These are phyloP conservation scores for Phenacoccus solenopsis DNA, from an alignment of 1,140 invertebrate species.

Conservation along the genomic window DNA sequence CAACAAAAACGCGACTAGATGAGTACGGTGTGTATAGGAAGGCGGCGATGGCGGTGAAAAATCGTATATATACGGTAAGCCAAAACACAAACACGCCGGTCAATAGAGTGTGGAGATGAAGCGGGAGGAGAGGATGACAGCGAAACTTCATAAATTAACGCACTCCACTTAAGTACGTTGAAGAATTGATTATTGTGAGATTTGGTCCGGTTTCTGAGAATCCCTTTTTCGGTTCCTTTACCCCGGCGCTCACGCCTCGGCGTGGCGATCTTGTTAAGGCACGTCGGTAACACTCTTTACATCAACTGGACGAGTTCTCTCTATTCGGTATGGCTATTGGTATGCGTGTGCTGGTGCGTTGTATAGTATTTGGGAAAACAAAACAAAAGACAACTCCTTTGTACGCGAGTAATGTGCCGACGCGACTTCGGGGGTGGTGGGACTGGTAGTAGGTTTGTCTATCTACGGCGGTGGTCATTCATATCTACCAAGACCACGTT, in stretches of 20 bases:
- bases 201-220: not conserved
- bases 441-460: not conserved
- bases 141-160: not conserved
- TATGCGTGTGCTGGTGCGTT: too few relatives aligned
- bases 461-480: not conserved
- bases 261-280: not conserved
- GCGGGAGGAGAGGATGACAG: not conserved
- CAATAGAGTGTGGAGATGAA: not conserved
- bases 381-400: not conserved
- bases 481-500: not conserved
- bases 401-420: not conserved
- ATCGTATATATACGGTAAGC: not conserved
- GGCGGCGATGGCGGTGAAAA: not conserved
- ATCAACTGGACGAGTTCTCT: not conserved
- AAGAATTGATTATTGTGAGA: not conserved
- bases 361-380: not conserved
- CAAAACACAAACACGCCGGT: not conserved
- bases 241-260: not conserved
- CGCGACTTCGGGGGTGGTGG: not conserved
- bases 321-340: too few relatives aligned
- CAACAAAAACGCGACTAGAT: not conserved
- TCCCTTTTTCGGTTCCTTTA: not conserved
- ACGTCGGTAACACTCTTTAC: slow-evolving; percentile 1
- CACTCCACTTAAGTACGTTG: not conserved
- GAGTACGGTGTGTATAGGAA: not conserved